These are phyloP conservation scores for Papilio elwesi DNA, from an alignment of 2,888 invertebrate genomes.

Conservation along the genomic window DNA sequence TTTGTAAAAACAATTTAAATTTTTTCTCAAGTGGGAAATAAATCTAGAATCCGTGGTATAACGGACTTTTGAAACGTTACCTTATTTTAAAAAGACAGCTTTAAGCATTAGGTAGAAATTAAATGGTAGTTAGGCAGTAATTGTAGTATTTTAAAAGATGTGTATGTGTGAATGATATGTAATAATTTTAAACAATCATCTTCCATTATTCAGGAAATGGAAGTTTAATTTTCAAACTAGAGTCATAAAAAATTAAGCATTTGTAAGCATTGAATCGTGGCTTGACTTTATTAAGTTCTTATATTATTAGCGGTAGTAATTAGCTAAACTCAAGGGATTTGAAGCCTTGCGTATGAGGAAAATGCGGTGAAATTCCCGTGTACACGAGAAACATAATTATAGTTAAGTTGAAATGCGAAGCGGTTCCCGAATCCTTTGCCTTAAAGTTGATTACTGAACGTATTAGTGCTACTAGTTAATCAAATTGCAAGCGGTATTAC, in stretches of 20 bases:
- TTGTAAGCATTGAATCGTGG: slow-evolving; percentile 38
- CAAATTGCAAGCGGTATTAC: slow-evolving; percentile 13
- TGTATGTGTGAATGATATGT: too few species aligned
- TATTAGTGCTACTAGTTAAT: slow-evolving; percentile 32
- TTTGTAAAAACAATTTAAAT: too few species aligned
- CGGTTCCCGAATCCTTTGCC: slow-evolving; percentile 30
- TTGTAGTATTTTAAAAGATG: too few species aligned
- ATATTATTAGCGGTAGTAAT: slow-evolving; percentile 36
- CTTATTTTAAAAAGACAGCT: too few species aligned
- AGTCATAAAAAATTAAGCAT: slow-evolving; percentile 27
- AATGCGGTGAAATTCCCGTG: slow-evolving; percentile 22
- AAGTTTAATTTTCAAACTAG: too few species aligned
- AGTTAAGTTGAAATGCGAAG: slow-evolving; percentile 26
- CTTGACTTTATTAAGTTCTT: slow-evolving; percentile 36
- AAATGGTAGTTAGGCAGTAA: too few species aligned
- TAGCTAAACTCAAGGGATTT: slow-evolving; percentile 12
- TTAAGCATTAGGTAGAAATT: too few species aligned
- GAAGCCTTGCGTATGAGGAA: slow-evolving; percentile 6
- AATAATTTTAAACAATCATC: too few species aligned
- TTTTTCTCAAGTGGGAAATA: too few species aligned
- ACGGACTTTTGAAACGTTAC: too few species aligned
- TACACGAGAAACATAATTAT: slow-evolving; percentile 22
- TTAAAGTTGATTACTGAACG: slow-evolving; percentile 23
- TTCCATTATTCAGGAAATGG: too few species aligned
- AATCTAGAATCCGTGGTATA: too few species aligned